Conservation (phyloP, 2,797 vertebrate genomes). For the Emys orbicularis region DNA sequence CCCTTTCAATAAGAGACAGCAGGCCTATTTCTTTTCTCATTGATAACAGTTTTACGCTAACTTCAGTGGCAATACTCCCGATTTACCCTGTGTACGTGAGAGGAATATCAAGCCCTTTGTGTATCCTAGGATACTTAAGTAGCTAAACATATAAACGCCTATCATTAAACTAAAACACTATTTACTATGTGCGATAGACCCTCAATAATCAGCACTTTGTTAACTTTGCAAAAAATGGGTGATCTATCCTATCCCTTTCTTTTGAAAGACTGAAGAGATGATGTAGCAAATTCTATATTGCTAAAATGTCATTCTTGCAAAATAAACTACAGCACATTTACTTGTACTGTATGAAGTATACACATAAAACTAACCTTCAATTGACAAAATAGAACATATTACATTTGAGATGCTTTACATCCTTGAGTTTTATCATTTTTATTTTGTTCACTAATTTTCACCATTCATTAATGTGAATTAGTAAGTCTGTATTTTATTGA, state of each 20-base stretch:
- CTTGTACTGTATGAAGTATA: not conserved
- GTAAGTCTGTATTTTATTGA: not conserved
- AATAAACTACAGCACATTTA: not conserved
- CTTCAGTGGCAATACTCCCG: not conserved
- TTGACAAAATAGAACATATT: not conserved
- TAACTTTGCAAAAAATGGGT: not conserved
- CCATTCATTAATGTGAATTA: not conserved
- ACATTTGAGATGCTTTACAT: not conserved
- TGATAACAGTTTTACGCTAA: not conserved
- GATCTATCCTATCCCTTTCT: not conserved
- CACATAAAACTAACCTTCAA: not conserved
- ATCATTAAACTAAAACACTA: not conserved
- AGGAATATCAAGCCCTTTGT: accelerated
- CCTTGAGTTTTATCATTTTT: not conserved
- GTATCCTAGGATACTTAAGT: not conserved
- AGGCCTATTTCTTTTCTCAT: not conserved
- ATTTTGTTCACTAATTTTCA: not conserved
- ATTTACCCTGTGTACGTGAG: not conserved
- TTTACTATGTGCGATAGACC: not conserved
- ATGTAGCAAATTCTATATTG: not conserved
- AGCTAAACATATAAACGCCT: not conserved
- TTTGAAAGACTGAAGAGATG: not conserved
- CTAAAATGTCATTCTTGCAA: not conserved
- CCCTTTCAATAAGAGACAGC: not conserved
- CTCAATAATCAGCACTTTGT: not conserved